Evolutionary conservation across 1,140 invertebrate species (phyloP), one percentile per base, ranked within the genome.

Genomic region (Teleogryllus occipitalis): DNA sequence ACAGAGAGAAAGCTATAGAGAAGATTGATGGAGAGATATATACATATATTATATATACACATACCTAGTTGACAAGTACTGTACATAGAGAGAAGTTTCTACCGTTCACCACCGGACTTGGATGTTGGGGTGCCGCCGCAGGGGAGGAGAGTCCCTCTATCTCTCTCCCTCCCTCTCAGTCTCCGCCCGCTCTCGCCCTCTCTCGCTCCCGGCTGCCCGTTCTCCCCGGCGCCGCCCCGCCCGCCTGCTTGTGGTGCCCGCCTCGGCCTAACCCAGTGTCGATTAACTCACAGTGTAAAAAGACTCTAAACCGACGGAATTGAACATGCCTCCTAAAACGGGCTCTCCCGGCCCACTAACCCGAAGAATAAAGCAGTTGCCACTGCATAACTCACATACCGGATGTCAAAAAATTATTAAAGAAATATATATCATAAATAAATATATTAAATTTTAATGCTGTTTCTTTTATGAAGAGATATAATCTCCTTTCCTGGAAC

Each of bases 371-470:
- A 65, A 65, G 54, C 54, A 65, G 54, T 65, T 10, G 54, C 54
- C 10, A 65, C 54, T 65, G 54, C 54, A 65, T 65, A 65, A 65
- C 18, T 65, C 54, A 14, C 10, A 65, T 14, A 65, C 54, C 54
- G 54, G 54, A 65, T 65, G 54, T 65, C 54, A 65, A 65, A 65
- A 65, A 65, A 14, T 65, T 14, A 14, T 65, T 14, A 65, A 65
- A 18, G 18, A 65, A 14, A 65, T 65, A 65, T 65, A 65, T 65
- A 65, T 65, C 54, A 65, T 65, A 65, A 65, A 65, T 65, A 65
- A 65, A 65, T 65, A 65, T 65, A 65, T 65, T 65, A 65, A 65
- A 65, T 65, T 65, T 65, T 65, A 65, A 65, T 65, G 54, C 54
- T 14, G 54, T 65, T 65, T 65, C 54, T 65, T 65, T 65, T 65